Conservation (phyloP, 92 coral and sea anemone genomes). For the Phenganax stokvisi region DNA sequence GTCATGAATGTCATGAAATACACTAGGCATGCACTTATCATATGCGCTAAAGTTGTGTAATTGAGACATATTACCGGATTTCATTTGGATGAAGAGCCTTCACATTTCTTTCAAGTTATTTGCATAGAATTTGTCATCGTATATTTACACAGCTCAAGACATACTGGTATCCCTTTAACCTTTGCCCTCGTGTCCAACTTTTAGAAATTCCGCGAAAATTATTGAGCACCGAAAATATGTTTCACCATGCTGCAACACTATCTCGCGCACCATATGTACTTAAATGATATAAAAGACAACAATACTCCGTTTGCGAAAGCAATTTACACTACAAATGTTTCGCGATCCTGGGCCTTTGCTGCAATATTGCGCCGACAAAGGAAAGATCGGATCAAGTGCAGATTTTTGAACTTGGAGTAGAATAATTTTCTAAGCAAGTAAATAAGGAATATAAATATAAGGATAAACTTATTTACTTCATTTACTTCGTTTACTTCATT, state of each 20-base stretch:
- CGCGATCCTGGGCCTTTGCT: not conserved
- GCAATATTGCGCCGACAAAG: not conserved
- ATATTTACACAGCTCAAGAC: conserved; percentile 14
- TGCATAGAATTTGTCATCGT: conserved; percentile 14
- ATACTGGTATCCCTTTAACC: conserved; percentile 15
- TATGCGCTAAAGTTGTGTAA: too few relatives aligned
- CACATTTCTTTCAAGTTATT: conserved; percentile 21
- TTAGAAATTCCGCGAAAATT: not conserved
- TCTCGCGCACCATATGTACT: not conserved
- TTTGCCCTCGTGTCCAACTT: conserved; percentile 8
- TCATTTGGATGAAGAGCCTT: conserved; percentile 1
- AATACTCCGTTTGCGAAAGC: not conserved
- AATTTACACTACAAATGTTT: too few relatives aligned
- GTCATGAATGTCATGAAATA: not conserved
- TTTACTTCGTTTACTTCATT: too few relatives aligned
- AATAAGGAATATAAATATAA: not conserved
- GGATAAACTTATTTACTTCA: too few relatives aligned
- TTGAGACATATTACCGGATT: not conserved
- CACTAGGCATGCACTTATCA: too few relatives aligned
- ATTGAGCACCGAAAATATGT: not conserved
- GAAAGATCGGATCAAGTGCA: not conserved
- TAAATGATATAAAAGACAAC: not conserved
- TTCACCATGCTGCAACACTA: not conserved
- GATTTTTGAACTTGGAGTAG: not conserved
- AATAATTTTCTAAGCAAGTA: too few relatives aligned